Percentiles rank a stretch among this genome's conserved stretches.
phyloP scores from a whole-genome alignment of 2,888 invertebrate species.

The Selenia dentaria region DNA sequence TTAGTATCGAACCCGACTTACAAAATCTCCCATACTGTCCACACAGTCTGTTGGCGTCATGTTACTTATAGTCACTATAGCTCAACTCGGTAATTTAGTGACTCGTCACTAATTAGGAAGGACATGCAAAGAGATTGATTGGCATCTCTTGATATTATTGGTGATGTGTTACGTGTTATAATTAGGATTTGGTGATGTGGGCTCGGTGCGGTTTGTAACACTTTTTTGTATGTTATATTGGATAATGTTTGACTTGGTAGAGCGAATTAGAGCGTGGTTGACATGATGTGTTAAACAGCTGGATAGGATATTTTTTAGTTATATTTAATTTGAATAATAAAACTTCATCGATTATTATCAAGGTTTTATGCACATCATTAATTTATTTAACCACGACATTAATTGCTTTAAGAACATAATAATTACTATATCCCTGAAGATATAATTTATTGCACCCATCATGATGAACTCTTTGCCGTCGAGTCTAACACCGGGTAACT shows the following conservation, averaged over 20 bases:
- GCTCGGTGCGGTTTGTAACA: slow-evolving; percentile 50
- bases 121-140: slow-evolving; percentile 74
- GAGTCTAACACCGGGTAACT: no score
- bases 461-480: no score
- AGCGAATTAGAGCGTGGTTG: slow-evolving; percentile 2
- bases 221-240: slow-evolving; percentile 35
- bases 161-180: slow-evolving; percentile 62
- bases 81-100: slow-evolving; percentile 51
- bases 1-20: no score
- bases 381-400: no score
- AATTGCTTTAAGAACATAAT: no score
- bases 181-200: slow-evolving; percentile 56
- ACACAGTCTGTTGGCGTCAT: slow-evolving; percentile 41
- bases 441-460: no score
- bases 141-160: slow-evolving; percentile 58
- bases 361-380: no score
- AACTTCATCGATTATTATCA: no score
- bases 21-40: slow-evolving; percentile 11
- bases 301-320: no score
- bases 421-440: no score
- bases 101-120: slow-evolving; percentile 66
- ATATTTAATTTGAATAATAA: no score
- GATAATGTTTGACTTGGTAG: slow-evolving; percentile 21
- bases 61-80: slow-evolving; percentile 49
- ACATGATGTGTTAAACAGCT: no score